Base-by-base conservation (phyloP, 1,140 invertebrate genomes). In the Notospermus geniculatus region DNA sequence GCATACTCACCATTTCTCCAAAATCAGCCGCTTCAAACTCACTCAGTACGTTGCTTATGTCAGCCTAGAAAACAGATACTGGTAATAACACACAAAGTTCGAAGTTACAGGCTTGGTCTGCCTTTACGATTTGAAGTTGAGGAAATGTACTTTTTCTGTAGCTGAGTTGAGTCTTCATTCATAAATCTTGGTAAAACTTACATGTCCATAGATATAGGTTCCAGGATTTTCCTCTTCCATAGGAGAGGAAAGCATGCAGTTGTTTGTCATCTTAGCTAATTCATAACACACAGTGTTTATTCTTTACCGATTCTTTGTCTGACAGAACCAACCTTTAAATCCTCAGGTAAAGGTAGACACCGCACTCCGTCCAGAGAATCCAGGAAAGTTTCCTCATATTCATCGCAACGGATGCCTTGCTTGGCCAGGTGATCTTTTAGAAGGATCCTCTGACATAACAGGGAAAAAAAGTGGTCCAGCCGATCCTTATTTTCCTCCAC, bases 1-100 rank as follows among this genome's bases (percentile, higher is more conserved):
- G 2, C 17, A 30, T 25, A 69, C 75, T 71, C 66, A 81, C 80
- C 71, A 78, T 73, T 60, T 79, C 78, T 46, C 67, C 72, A 75
- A 80, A 83, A 59, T 82, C 80, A 23, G 77, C 75, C 27, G 81
- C 75, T 70, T 82, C 80, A 66, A 81, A 77, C 66, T 82, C 79
- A 76, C 72, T 82, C 53, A 83, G 66, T 59, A 73, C 75, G 64
- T 77, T 78, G 71, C 75, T 71, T 62, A 81, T 71, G 46, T 75
- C 64, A 46, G 77, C 67, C 79, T 81, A 67, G 22, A 71, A 70
- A 45, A 58, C 46, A 73, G 41, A 4, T 28, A 17, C 50, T 36
- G n/a, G 19, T 28, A 19, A 53, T 36, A 25, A 52, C 54, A 52
- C 11, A n/a, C n/a, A n/a, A n/a, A n/a, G n/a, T n/a, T n/a, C n/a